Evolutionary conservation across 2,113 vertebrate species (phyloP).

Genomic region (Cichladusa arquata): DNA sequence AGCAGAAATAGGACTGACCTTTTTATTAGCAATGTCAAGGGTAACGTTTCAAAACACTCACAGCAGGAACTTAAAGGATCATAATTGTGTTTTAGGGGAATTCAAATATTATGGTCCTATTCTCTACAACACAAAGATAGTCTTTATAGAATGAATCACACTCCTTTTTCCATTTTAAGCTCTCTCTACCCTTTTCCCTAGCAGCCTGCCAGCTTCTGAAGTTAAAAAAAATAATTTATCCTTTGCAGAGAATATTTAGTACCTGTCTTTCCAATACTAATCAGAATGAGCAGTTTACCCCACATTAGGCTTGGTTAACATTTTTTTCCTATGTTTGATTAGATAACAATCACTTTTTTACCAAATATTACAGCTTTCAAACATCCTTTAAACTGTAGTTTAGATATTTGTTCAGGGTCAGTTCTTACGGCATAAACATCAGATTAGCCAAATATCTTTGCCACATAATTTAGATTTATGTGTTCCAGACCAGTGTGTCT

Average conservation of each 20-base stretch:
- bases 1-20: neutral
- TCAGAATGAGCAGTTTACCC: neutral
- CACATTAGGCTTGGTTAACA: neutral
- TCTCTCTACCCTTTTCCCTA: neutral
- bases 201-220: neutral
- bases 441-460: neutral
- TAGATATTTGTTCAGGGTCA: neutral
- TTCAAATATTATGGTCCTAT: neutral
- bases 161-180: neutral
- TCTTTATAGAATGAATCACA: neutral
- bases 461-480: fast-evolving
- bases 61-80: neutral
- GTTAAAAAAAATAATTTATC: neutral
- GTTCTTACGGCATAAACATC: neutral
- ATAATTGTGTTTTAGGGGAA: neutral
- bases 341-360: neutral
- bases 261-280: neutral
- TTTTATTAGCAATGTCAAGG: neutral
- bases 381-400: neutral
- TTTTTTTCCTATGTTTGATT: neutral
- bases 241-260: neutral
- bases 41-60: neutral
- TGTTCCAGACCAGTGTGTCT: neutral
- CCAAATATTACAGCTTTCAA: neutral
- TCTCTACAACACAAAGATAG: neutral